A percentile compares a stretch with the other conserved stretches of the same genome.
Conservation (phyloP, 2,888 invertebrate genomes). For the Volucella inflata region DNA sequence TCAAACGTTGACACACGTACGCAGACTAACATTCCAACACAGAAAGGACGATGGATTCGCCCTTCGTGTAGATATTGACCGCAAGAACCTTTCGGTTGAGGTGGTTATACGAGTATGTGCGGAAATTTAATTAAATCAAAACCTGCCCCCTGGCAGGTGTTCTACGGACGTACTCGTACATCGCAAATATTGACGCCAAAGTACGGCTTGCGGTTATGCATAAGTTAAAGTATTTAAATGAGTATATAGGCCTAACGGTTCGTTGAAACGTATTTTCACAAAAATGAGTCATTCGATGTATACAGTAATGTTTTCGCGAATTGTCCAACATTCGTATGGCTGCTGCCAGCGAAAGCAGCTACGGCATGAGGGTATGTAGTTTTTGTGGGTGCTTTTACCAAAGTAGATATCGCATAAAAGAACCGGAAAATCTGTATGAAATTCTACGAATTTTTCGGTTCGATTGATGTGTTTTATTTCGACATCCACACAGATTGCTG, state of each 20-base stretch:
- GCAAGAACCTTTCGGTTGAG: slow-evolving; percentile 18
- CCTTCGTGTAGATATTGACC: slow-evolving; percentile 8
- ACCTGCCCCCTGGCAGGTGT: slow-evolving; percentile 11
- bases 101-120: not conserved
- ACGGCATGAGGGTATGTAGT: too few species aligned
- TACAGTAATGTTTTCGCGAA: not conserved
- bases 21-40: not conserved
- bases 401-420: not conserved
- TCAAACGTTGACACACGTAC: slow-evolving; percentile 1
- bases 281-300: slow-evolving; percentile 1
- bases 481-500: not conserved
- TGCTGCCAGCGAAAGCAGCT: not conserved
- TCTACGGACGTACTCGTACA: not conserved
- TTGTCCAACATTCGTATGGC: not conserved
- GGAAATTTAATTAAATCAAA: slow-evolving; percentile 46
- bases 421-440: not conserved
- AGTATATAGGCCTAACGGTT: too few species aligned
- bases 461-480: not conserved
- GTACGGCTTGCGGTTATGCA: not conserved
- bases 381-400: not conserved
- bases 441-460: not conserved
- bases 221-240: not conserved
- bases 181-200: not conserved
- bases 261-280: not conserved
- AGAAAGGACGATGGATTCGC: not conserved